phyloP scores from a whole-genome alignment of 2,888 invertebrate genomes.

The Xanthia togata region DNA sequence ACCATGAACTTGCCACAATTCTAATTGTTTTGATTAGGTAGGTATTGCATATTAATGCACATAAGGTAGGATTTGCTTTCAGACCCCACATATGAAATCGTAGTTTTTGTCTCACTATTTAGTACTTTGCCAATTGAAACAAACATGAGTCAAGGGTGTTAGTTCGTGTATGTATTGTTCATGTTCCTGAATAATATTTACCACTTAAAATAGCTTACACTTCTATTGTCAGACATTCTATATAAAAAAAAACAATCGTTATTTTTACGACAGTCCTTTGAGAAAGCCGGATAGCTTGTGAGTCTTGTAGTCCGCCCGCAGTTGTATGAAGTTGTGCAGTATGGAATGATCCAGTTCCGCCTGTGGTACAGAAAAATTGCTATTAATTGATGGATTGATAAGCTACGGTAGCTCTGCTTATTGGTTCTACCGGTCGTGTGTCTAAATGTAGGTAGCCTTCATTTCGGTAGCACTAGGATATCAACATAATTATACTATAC shows the following conservation, averaged over 20 bases:
- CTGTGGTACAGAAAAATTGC: conserved; percentile 87
- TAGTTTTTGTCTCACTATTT: too few relatives aligned
- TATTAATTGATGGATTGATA: conserved; percentile 44
- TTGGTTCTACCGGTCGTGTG: conserved; percentile 52
- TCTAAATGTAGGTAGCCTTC: conserved; percentile 9
- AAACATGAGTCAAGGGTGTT: too few relatives aligned
- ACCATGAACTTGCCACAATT: not conserved
- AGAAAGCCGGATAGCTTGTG: conserved; percentile 94
- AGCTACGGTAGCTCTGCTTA: conserved; percentile 25
- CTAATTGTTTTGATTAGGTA: not conserved
- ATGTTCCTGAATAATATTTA: not conserved
- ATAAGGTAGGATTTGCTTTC: too few relatives aligned
- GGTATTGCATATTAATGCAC: too few relatives aligned
- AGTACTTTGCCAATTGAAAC: too few relatives aligned
- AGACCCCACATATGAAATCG: not conserved
- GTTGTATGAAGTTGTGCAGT: conserved; percentile 97
- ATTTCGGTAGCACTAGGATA: conserved; percentile 6
- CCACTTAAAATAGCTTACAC: not conserved
- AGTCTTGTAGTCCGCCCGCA: conserved; percentile 97
- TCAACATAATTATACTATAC: not conserved
- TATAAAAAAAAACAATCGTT: not conserved
- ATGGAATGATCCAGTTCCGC: conserved; percentile 97
- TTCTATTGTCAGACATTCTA: not conserved
- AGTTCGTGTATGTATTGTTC: not conserved
- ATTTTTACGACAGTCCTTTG: conserved; percentile 88